Conservation (phyloP, 1,140 invertebrate genomes). For the Whitmania pigra region DNA sequence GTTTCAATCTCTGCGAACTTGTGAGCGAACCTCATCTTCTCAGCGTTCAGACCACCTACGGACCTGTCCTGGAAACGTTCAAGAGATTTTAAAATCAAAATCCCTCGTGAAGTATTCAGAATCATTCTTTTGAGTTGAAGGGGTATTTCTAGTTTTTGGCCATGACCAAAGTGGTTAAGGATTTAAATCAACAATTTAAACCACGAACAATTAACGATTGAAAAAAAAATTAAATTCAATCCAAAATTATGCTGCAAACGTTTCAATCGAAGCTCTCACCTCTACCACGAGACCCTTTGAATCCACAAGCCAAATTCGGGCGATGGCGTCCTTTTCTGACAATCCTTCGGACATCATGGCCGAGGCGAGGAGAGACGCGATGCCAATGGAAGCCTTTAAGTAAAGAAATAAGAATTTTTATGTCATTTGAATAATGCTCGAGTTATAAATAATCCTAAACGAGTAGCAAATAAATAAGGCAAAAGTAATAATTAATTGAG, state of each 20-base stretch:
- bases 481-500: not conserved
- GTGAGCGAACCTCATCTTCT: constrained; percentile 1
- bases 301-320: constrained; percentile 41
- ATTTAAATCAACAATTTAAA: no score
- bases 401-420: not conserved
- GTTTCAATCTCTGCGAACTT: not conserved
- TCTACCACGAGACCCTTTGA: constrained; percentile 39
- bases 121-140: no score
- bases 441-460: not conserved
- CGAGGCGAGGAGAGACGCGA: constrained; percentile 36
- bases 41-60: not conserved
- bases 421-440: no score
- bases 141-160: no score
- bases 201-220: no score
- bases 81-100: no score
- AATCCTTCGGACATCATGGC: constrained; percentile 37
- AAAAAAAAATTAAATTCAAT: no score
- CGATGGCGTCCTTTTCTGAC: constrained; percentile 32
- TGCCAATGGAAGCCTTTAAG: constrained; percentile 40
- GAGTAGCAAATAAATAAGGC: no score
- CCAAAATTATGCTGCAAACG: no score
- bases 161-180: no score
- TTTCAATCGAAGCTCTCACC: constrained; percentile 24
- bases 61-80: not conserved
- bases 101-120: no score